Percentiles rank a stretch among this genome's conserved stretches.
phyloP scores from a whole-genome alignment of 1,140 invertebrate species.

The Cherax quadricarinatus region DNA sequence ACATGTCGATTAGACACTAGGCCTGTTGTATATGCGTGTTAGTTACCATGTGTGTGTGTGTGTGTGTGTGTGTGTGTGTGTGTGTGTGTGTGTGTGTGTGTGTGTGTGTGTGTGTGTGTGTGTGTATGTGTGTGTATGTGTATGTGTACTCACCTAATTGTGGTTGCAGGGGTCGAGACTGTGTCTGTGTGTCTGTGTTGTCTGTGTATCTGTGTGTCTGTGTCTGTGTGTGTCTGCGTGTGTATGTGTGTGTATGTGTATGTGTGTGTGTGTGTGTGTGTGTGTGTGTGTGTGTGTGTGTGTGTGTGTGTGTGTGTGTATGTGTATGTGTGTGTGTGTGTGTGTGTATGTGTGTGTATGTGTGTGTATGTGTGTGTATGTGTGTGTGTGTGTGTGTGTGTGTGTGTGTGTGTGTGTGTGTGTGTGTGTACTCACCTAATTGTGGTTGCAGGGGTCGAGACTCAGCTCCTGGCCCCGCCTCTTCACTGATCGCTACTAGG shows the following conservation, averaged over 20 bases:
- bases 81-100: not conserved
- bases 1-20: too few species aligned
- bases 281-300: constrained; percentile 19
- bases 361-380: constrained; percentile 46
- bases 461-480: too few species aligned
- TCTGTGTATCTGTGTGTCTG: too few species aligned
- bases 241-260: constrained; percentile 27
- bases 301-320: constrained; percentile 33
- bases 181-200: too few species aligned
- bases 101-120: constrained; percentile 36
- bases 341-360: constrained; percentile 44
- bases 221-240: too few species aligned
- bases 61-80: constrained; percentile 3
- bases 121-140: constrained; percentile 31
- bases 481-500: too few species aligned
- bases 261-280: constrained; percentile 35
- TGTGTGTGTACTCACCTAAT: too few species aligned
- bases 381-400: constrained; percentile 50
- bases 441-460: too few species aligned
- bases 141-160: too few species aligned
- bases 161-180: too few species aligned
- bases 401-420: constrained; percentile 21
- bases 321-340: constrained; percentile 33
- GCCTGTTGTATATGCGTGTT: too few species aligned
- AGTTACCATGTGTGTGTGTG: too few species aligned